These are phyloP conservation scores for Tachina grossa DNA, from an alignment of 2,888 invertebrate genomes.

Conservation along the genomic window DNA sequence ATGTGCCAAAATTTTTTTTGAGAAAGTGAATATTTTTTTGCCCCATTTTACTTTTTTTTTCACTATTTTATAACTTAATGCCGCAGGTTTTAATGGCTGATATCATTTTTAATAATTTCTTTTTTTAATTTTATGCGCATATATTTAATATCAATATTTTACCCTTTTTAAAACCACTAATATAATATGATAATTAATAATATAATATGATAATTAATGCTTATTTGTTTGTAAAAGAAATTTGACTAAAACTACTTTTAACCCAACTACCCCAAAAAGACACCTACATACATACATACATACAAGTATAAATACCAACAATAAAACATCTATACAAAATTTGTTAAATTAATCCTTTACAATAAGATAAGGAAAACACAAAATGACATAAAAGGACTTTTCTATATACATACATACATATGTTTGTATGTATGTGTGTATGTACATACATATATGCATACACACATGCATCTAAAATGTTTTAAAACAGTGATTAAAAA, in stretches of 20 bases:
- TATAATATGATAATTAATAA: conserved; percentile 68
- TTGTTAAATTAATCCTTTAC: conserved; percentile 56
- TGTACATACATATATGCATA: no score
- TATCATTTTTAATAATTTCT: background rate
- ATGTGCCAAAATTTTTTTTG: no score
- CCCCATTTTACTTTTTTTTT: background rate
- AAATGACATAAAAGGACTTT: conserved; percentile 39
- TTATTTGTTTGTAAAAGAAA: background rate
- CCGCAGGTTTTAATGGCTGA: background rate
- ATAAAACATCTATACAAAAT: conserved; percentile 38
- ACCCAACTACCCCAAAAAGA: background rate
- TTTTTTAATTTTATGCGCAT: no score
- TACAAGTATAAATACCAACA: background rate
- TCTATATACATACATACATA: background rate
- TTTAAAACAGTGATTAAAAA: conserved; percentile 59
- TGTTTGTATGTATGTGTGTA: no score
- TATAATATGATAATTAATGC: conserved; percentile 67
- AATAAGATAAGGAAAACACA: conserved; percentile 30
- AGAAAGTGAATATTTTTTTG: background rate
- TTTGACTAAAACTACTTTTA: conserved; percentile 2
- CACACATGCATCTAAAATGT: background rate
- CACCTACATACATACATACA: no score
- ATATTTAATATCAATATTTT: background rate
- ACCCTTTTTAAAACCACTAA: conserved; percentile 30
- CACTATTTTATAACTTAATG: background rate